Conservation (phyloP, 2,113 vertebrate genomes). For the Grus americana region DNA sequence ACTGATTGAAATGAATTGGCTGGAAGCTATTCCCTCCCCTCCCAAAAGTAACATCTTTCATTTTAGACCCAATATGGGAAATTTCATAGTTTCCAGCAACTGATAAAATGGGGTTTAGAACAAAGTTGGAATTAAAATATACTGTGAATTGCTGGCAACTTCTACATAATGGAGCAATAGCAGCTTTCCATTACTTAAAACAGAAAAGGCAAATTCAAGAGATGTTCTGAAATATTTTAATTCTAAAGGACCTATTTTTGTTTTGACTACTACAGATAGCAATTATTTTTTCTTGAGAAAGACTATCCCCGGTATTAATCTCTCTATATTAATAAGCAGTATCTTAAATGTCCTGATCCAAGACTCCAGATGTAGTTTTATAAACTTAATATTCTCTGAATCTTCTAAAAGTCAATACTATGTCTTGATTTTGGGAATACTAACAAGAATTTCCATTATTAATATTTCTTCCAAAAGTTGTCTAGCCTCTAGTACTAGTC, state of each 20-base stretch:
- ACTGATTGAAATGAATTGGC: constrained; percentile 17
- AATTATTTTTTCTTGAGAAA: neutral
- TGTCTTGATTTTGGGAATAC: neutral
- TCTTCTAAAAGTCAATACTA: neutral
- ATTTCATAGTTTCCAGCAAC: constrained; percentile 14
- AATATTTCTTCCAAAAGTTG: neutral
- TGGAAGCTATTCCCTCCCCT: neutral
- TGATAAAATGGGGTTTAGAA: constrained; percentile 30
- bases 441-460: neutral
- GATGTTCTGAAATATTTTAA: neutral
- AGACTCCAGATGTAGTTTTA: neutral
- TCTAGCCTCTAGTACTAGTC: neutral
- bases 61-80: constrained; percentile 47
- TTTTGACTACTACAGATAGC: neutral
- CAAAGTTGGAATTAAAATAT: constrained; percentile 17
- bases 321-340: neutral
- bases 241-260: neutral
- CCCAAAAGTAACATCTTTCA: constrained; percentile 37
- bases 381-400: neutral
- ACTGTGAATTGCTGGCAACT: neutral
- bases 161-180: neutral
- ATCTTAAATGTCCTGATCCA: neutral
- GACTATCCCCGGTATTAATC: neutral
- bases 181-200: neutral
- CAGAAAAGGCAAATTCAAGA: neutral